Conservation (phyloP, 2,888 invertebrate species). For the Protophormia terraenovae region DNA sequence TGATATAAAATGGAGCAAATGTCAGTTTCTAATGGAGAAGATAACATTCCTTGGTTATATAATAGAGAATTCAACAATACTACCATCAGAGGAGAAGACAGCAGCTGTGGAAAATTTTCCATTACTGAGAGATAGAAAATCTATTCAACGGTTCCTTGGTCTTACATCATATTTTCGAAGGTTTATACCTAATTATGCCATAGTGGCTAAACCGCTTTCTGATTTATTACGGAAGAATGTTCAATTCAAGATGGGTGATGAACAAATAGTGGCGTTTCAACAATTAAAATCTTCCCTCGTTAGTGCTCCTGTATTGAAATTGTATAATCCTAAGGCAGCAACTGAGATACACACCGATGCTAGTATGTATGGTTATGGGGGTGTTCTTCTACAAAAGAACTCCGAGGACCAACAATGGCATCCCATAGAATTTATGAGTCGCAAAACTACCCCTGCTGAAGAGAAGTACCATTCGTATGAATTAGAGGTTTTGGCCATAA, state of each 20-base stretch:
- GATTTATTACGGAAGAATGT: background rate
- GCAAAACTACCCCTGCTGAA: background rate
- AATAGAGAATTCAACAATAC: background rate
- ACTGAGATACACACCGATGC: background rate
- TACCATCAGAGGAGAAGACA: background rate
- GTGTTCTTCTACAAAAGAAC: background rate
- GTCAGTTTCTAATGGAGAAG: background rate
- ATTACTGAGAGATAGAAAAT: background rate
- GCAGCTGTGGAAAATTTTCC: background rate
- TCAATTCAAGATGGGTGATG: background rate
- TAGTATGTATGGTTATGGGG: background rate
- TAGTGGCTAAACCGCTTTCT: background rate
- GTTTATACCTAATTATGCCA: background rate
- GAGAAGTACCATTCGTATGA: conserved; percentile 69
- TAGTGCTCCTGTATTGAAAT: background rate
- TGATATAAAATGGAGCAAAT: background rate
- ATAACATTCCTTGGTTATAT: background rate
- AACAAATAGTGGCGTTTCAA: background rate
- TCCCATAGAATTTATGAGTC: background rate
- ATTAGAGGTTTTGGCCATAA: conserved; percentile 70
- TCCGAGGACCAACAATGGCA: background rate
- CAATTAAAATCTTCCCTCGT: background rate
- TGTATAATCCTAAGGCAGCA: background rate
- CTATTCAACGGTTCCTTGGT: background rate
- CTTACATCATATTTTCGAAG: background rate